A percentile compares a stretch with the other conserved stretches of the same genome.
phyloP scores from a whole-genome alignment of 1,140 invertebrate genomes.

The Papilio aristodemus region DNA sequence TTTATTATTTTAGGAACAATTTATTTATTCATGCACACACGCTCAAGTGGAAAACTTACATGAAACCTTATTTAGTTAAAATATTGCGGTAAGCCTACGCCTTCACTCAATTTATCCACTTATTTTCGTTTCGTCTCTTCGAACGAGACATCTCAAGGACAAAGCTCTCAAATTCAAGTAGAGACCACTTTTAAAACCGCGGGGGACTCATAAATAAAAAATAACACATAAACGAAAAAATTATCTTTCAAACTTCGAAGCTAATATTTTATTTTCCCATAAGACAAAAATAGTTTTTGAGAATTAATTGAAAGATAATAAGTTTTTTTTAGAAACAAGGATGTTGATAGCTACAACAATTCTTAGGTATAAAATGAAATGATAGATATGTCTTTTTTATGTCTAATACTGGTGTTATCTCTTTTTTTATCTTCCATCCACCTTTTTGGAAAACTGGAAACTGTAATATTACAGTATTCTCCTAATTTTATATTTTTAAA shows the following conservation, averaged over 20 bases:
- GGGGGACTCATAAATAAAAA: slow-evolving; percentile 26
- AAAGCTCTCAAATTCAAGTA: slow-evolving; percentile 34
- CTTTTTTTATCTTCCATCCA: too few relatives aligned
- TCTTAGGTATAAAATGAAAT: too few relatives aligned
- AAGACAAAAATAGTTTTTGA: background rate
- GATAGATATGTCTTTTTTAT: too few relatives aligned
- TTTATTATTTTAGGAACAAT: background rate
- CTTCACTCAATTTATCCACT: slow-evolving; percentile 33
- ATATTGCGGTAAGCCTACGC: slow-evolving; percentile 30
- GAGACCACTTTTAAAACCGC: slow-evolving; percentile 29
- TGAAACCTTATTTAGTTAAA: slow-evolving; percentile 21
- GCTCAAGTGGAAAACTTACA: background rate
- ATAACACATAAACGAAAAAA: slow-evolving; percentile 18
- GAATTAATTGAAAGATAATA: background rate
- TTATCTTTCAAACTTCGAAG: slow-evolving; percentile 17
- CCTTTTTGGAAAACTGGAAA: too few relatives aligned
- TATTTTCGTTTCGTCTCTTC: slow-evolving; percentile 34
- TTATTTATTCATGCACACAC: background rate
- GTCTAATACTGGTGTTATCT: too few relatives aligned
- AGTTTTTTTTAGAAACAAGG: background rate
- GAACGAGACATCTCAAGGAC: slow-evolving; percentile 34
- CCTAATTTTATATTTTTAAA: too few relatives aligned
- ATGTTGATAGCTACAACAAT: too few relatives aligned
- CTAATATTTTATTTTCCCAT: background rate
- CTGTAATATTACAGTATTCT: too few relatives aligned